Percentiles rank a stretch among this genome's conserved stretches.
Evolutionary conservation across 1,140 invertebrate species (phyloP).

Genomic region (Drosophila elegans): DNA sequence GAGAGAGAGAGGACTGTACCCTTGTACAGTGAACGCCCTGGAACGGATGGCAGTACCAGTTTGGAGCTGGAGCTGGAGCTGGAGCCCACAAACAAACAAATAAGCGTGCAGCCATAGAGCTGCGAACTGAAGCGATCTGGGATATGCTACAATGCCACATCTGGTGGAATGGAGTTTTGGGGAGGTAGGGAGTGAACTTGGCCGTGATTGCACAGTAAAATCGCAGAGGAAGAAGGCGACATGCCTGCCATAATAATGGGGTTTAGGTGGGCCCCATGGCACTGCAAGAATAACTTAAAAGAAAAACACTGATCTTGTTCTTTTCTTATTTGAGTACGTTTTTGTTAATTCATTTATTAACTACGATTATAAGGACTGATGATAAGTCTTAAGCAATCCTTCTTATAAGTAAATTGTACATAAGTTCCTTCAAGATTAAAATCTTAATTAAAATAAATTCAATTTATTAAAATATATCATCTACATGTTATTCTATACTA

Average conservation of each 20-base stretch:
- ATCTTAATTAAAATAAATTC: too few relatives aligned
- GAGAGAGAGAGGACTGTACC: conserved; percentile 66
- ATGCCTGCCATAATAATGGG: conserved; percentile 77
- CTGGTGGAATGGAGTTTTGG: conserved; percentile 14
- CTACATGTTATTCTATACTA: too few relatives aligned
- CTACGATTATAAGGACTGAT: too few relatives aligned
- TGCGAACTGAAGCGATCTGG: conserved; percentile 25
- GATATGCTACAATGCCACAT: not conserved
- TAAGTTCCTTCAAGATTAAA: too few relatives aligned
- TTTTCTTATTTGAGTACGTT: too few relatives aligned
- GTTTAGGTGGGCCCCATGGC: conserved; percentile 29
- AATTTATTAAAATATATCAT: too few relatives aligned
- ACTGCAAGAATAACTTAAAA: not conserved
- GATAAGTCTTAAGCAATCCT: too few relatives aligned
- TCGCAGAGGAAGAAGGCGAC: conserved; percentile 62
- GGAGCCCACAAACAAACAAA: conserved; percentile 78
- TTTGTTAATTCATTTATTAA: too few relatives aligned
- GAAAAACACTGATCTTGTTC: too few relatives aligned
- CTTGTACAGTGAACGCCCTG: conserved; percentile 36
- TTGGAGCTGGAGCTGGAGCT: conserved; percentile 77
- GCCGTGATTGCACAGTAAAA: conserved; percentile 69
- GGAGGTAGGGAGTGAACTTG: conserved; percentile 37
- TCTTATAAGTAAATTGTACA: too few relatives aligned
- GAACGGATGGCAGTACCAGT: conserved; percentile 68
- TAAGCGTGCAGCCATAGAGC: conserved; percentile 77